Evolutionary conservation across 2,888 invertebrate genomes (phyloP).

Genomic region (Gerris lacustris): DNA sequence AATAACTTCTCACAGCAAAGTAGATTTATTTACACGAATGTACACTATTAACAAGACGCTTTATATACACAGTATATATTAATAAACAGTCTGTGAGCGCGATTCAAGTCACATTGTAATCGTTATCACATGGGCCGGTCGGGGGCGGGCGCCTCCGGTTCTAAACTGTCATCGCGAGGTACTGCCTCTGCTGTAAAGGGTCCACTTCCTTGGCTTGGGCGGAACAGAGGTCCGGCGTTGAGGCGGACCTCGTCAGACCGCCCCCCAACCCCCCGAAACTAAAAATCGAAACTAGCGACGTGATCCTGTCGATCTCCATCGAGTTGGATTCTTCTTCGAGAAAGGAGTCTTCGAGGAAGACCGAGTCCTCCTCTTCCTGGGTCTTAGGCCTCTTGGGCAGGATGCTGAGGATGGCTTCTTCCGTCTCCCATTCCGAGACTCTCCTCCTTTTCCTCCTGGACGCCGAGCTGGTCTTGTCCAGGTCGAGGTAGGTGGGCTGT

Average conservation of each 20-base stretch:
- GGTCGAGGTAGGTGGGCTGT: constrained; percentile 39
- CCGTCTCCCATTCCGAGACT: constrained; percentile 44
- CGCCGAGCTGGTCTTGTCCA: constrained; percentile 35
- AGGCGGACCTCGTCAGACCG: constrained; percentile 39
- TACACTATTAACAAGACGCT: not conserved
- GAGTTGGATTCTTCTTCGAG: constrained; percentile 36
- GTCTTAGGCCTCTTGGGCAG: constrained; percentile 40
- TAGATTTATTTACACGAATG: not conserved
- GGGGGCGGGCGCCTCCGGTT: constrained; percentile 14
- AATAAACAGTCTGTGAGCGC: not conserved
- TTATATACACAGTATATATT: not conserved
- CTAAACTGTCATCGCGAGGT: constrained; percentile 46
- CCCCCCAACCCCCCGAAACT: constrained; percentile 40
- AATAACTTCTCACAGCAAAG: not conserved
- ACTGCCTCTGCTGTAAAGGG: constrained; percentile 41
- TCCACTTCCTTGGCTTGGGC: constrained; percentile 41
- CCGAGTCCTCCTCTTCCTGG: constrained; percentile 35
- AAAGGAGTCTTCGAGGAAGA: constrained; percentile 40
- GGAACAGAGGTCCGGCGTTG: constrained; percentile 44
- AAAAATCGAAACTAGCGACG: constrained; percentile 47
- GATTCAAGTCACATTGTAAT: not conserved
- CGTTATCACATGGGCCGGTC: constrained; percentile 11
- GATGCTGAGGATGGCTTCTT: constrained; percentile 44
- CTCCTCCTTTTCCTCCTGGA: constrained; percentile 39
- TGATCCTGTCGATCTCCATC: constrained; percentile 48